Conservation (phyloP, 2,888 invertebrate species). For the Nemotelus nigrinus region DNA sequence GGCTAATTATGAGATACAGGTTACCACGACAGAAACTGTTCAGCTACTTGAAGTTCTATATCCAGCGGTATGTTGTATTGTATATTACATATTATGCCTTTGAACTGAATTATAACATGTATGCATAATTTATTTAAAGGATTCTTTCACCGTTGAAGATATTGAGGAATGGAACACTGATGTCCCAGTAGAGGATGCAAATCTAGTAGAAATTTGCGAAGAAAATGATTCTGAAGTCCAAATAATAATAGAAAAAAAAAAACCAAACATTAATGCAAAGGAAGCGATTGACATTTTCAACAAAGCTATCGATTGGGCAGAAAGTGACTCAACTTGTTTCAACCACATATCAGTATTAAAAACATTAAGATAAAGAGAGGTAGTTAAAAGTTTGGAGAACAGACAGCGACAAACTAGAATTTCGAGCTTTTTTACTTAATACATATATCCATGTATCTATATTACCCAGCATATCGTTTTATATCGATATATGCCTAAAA, state of each 20-base stretch:
- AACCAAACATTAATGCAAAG: constrained; percentile 12
- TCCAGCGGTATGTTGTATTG: constrained; percentile 24
- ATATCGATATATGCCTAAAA: too few relatives aligned
- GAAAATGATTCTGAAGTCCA: constrained; percentile 11
- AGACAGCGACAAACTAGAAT: constrained; percentile 3
- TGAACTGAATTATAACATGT: constrained; percentile 9
- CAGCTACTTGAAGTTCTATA: constrained; percentile 14
- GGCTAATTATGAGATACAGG: not conserved
- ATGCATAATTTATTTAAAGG: constrained; percentile 20
- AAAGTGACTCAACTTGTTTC: not conserved
- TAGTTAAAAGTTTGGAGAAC: constrained; percentile 26
- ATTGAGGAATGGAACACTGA: constrained; percentile 18
- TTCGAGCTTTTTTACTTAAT: constrained; percentile 2
- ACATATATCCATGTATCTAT: not conserved
- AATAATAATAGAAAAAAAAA: constrained; percentile 22
- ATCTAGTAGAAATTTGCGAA: constrained; percentile 15
- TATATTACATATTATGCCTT: constrained; percentile 23
- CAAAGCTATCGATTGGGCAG: not conserved
- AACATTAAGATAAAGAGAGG: constrained; percentile 11
- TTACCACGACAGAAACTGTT: constrained; percentile 10
- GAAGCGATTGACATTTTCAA: constrained; percentile 17
- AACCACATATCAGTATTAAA: not conserved
- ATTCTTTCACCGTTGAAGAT: constrained; percentile 22
- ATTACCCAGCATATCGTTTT: too few relatives aligned
- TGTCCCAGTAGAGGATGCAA: constrained; percentile 17